Evolutionary conservation across 2,113 vertebrate genomes (phyloP).

Genomic region (Percina caprodes): DNA sequence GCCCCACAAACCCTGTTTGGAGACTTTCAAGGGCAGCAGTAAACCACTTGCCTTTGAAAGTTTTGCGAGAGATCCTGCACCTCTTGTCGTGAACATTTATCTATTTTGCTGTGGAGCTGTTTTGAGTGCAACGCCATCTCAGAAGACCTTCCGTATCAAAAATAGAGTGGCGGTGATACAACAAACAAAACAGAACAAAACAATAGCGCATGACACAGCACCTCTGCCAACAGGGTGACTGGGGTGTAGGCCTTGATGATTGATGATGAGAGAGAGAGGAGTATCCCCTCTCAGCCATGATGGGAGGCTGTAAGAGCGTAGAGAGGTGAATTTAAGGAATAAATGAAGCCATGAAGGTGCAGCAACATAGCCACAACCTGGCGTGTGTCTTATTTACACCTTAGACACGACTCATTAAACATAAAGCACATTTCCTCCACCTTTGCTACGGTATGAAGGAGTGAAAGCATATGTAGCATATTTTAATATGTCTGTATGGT

Average conservation of each 20-base stretch:
- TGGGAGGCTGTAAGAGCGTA: constrained; percentile 59
- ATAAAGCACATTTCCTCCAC: constrained; percentile 42
- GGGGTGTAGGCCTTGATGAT: constrained; percentile 67
- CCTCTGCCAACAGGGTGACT: constrained; percentile 70
- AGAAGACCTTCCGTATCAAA: constrained; percentile 59
- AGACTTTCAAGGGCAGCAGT: constrained; percentile 41
- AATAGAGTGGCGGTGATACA: constrained; percentile 58
- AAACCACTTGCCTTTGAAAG: constrained; percentile 45
- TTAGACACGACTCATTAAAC: constrained; percentile 69
- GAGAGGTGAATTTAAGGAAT: constrained; percentile 72
- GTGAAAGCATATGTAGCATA: constrained; percentile 28
- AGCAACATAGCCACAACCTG: constrained; percentile 46
- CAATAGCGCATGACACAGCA: constrained; percentile 57
- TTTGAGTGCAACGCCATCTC: constrained; percentile 45
- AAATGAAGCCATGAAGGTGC: constrained; percentile 76
- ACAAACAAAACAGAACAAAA: constrained; percentile 67
- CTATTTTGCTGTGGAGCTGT: constrained; percentile 40
- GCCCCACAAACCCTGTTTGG: constrained; percentile 28
- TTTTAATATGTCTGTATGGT: constrained; percentile 28
- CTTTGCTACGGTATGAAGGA: constrained; percentile 18
- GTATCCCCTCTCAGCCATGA: constrained; percentile 59
- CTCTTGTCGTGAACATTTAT: constrained; percentile 55
- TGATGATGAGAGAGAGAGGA: constrained; percentile 69
- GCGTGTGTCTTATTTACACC: constrained; percentile 77
- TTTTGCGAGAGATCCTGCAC: constrained; percentile 35